Evolutionary conservation across 2,113 vertebrate genomes (phyloP), one percentile per base, ranked within the genome.

Genomic region (Megaceryle torquata): DNA sequence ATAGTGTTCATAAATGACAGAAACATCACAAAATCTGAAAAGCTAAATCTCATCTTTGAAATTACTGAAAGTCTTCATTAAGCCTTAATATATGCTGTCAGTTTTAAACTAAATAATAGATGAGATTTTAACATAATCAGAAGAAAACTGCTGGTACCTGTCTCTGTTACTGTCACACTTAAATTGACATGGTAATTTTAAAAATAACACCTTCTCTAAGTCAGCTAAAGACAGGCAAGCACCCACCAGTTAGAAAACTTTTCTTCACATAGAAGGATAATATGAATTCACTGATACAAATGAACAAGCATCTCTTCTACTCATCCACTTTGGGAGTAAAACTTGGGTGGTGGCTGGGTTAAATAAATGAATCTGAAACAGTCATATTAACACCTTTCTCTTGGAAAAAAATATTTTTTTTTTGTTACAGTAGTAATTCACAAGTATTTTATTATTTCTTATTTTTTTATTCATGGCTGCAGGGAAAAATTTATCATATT

Each of bases 91-190:
- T 96, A 98, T 98, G 96, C 98, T 98, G 98, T 98, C 98, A 98
- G 96, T 95, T 98, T 97, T 97, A 98, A 98, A 98, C 97, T 98
- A 98, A 98, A 98, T 98, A 98, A 98, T 98, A 98, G 98, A 98
- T 98, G 98, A 98, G 97, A 97, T 98, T 98, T 98, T 98, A 98
- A 98, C 98, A 99, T 98, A 98, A 99, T 98, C 98, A 98, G 98
- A 98, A 98, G 93, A 98, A 98, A 98, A 98, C 97, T 97, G 97
- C 98, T 98, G 98, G 98, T 98, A 98, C 97, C 98, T 98, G 98
- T 97, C 98, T 98, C 91, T 98, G 98, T 97, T 97, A 97, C 96
- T 97, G 96, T 98, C 98, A 98, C 91, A 97, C 95, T 97, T 97
- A 98, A 98, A 98, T 97, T 98, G 98, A 98, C 98, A 98, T 97